Evolutionary conservation across 37 sponge, comb jelly and placozoan genomes (phyloP).

Genomic region (Ephydatia muelleri): DNA sequence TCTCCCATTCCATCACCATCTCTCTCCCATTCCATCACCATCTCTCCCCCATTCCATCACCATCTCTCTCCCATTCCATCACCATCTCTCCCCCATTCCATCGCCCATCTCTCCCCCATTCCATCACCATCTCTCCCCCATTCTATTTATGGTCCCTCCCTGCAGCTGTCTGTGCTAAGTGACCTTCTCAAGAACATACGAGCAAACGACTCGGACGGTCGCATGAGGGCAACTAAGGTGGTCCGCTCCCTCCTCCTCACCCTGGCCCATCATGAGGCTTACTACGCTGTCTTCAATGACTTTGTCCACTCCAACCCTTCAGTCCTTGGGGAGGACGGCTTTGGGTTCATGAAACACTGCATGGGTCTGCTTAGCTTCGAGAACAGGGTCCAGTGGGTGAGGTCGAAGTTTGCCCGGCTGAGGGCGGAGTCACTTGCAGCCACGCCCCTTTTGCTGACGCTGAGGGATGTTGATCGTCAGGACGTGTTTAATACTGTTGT

Average conservation of each 20-base stretch:
- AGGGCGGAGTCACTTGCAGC: too few species aligned
- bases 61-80: too few species aligned
- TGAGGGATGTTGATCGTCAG: constrained; percentile 4
- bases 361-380: constrained; percentile 57
- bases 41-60: too few species aligned
- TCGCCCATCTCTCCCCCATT: too few species aligned
- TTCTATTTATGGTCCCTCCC: not conserved
- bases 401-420: constrained; percentile 26
- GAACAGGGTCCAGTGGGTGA: constrained; percentile 64
- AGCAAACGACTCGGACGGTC: not conserved
- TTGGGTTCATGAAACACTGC: constrained; percentile 59
- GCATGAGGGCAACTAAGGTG: constrained; percentile 14
- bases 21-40: too few species aligned
- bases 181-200: constrained; percentile 7
- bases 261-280: constrained; percentile 58
- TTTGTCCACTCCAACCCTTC: constrained; percentile 43
- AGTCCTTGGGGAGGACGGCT: constrained; percentile 54
- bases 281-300: constrained; percentile 59
- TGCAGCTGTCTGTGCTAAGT: constrained; percentile 34
- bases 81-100: too few species aligned
- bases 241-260: constrained; percentile 51
- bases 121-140: not conserved
- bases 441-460: not conserved
- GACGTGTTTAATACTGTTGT: not conserved
- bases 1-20: too few species aligned